Evolutionary conservation across 2,113 vertebrate species (phyloP).

Genomic region (Prietella phreatophila): DNA sequence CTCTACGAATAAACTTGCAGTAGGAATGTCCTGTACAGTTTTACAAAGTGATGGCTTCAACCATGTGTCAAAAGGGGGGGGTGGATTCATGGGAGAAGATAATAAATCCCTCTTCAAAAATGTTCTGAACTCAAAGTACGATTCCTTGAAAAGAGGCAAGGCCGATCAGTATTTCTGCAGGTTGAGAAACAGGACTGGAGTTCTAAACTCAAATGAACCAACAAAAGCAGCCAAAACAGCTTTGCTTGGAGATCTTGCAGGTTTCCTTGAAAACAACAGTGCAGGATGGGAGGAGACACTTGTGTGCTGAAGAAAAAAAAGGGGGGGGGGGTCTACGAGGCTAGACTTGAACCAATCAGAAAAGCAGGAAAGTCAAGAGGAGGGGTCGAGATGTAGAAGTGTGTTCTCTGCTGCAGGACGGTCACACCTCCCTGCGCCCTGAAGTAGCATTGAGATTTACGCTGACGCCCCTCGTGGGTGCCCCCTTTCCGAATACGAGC

Average conservation of each 20-base stretch:
- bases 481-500: not conserved
- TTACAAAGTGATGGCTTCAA: not conserved
- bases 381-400: constrained; percentile 1
- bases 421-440: constrained; percentile 17
- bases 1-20: not conserved
- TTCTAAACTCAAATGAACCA: not conserved
- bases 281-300: constrained; percentile 44
- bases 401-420: constrained; percentile 2
- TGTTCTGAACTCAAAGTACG: not conserved
- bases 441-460: constrained; percentile 22
- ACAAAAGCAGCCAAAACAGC: not conserved
- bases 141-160: not conserved
- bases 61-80: not conserved
- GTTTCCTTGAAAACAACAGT: constrained; percentile 51
- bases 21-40: not conserved
- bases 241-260: constrained; percentile 21
- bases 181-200: not conserved
- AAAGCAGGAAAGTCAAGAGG: constrained; percentile 31
- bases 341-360: constrained; percentile 32
- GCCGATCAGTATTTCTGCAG: not conserved
- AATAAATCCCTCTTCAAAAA: not conserved
- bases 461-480: not conserved
- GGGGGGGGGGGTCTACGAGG: constrained; percentile 10
- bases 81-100: not conserved
- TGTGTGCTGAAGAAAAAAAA: constrained; percentile 18